Conservation (phyloP, 2,797 vertebrate species). For the Pelobates cultripes region DNA sequence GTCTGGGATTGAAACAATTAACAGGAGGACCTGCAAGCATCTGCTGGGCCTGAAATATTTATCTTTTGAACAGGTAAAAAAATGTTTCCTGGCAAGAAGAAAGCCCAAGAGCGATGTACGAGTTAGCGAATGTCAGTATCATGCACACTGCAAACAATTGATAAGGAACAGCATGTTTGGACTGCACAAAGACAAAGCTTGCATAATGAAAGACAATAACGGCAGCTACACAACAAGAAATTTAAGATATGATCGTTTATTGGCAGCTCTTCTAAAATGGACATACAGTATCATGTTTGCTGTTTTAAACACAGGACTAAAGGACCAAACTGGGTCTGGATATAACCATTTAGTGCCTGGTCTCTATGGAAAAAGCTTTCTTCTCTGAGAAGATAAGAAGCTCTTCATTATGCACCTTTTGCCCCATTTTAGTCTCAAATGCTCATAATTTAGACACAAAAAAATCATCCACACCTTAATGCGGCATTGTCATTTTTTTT, state of each 20-base stretch:
- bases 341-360: too few relatives aligned
- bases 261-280: too few relatives aligned
- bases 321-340: too few relatives aligned
- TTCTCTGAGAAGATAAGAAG: too few relatives aligned
- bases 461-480: too few relatives aligned
- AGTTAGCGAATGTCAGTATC: conserved; percentile 6
- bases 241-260: not conserved
- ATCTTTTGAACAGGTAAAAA: conserved; percentile 26
- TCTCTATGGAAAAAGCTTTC: too few relatives aligned
- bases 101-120: conserved; percentile 11
- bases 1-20: not conserved
- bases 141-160: conserved; percentile 9
- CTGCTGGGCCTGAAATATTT: conserved; percentile 15
- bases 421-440: too few relatives aligned
- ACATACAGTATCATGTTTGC: too few relatives aligned
- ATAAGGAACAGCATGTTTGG: not conserved
- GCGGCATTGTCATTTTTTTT: too few relatives aligned
- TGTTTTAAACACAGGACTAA: too few relatives aligned
- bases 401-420: too few relatives aligned
- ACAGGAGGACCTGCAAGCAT: not conserved
- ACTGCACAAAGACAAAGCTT: not conserved
- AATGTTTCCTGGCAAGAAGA: conserved; percentile 13
- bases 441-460: too few relatives aligned
- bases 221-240: not conserved
- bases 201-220: not conserved